Evolutionary conservation across 2,888 invertebrate species (phyloP), one percentile per base, ranked within the genome.

Genomic region (Meliscaeva auricollis): DNA sequence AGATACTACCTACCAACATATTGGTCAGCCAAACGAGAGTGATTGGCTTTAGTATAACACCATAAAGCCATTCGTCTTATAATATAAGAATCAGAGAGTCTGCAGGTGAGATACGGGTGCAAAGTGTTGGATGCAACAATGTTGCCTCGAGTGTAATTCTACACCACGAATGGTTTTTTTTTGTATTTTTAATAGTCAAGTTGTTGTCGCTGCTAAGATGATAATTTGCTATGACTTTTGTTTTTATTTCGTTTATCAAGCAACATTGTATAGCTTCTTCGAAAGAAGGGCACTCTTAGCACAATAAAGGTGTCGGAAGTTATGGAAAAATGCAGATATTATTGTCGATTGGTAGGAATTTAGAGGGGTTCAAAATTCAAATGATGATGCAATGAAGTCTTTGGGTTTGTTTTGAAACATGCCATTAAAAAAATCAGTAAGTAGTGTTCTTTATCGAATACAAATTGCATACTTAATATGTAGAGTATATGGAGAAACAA

Each of bases 71-170:
- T 46, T 48, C 15, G 11, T 46, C 22, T 7, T n/a, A 8, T 6
- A 38, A 56, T 56, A 50, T 15, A 56, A 68, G 52, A 60, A 44
- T 17, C 35, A 44, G 15, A 44, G 15, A 13, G 0, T 0, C 58
- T 2, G n/a, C 38, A 54, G 2, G 46, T 50, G 46, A 56, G 56
- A 75, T 60, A 76, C 32, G 20, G 60, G 32, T 35, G 32, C 13
- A 7, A 38, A 60, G 32, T 60, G 50, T 46, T 52, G 13, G 78
- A n/a, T n/a, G 41, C 82, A 77, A 78, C 82, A 82, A 62, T 73
- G 78, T 78, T 78, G 82, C 66, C 30, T 26, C 56, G 20, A 13
- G 32, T 70, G 81, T 70, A 81, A 81, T 52, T 56, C 72, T 58
- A 77, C 44, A 73, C 66, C 68, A 62, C 9, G 52, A 56, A 68